Evolutionary conservation across 2,797 vertebrate genomes (phyloP).

Genomic region (Enoplosus armatus): DNA sequence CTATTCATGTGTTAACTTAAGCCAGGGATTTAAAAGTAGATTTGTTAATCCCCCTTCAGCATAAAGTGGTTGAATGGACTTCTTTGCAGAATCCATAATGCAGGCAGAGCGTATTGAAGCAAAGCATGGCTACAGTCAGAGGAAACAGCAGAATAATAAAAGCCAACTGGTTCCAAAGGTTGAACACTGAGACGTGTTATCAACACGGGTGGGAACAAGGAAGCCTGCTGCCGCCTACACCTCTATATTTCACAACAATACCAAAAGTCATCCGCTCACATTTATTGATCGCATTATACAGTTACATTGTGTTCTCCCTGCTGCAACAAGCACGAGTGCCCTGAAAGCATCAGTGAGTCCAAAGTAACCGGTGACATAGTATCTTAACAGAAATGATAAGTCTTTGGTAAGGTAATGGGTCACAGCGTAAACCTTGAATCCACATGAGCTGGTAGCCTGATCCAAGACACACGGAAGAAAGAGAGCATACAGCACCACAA

Average conservation of each 20-base stretch:
- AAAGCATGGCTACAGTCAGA: background rate
- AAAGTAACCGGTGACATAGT: background rate
- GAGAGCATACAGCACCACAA: too few relatives aligned
- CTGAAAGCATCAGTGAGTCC: background rate
- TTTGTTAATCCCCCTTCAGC: background rate
- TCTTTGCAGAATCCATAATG: background rate
- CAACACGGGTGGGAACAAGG: conserved; percentile 32
- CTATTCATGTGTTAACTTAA: background rate
- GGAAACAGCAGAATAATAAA: conserved; percentile 27
- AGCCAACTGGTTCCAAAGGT: conserved; percentile 62
- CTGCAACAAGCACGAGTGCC: background rate
- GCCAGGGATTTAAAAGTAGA: background rate
- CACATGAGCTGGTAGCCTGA: background rate
- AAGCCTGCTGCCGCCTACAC: background rate
- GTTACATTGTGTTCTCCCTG: background rate
- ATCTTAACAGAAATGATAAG: background rate
- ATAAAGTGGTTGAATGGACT: background rate
- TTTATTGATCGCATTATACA: background rate
- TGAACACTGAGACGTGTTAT: conserved; percentile 36
- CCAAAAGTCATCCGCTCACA: too few relatives aligned
- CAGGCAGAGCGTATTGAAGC: background rate
- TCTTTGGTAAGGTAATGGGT: background rate
- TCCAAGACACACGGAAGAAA: too few relatives aligned
- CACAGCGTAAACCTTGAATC: background rate
- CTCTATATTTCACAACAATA: conserved; percentile 16